A percentile compares a stretch with the other conserved stretches of the same genome.
Conservation (phyloP, 2,113 vertebrate genomes). For the Ranitomeya variabilis region DNA sequence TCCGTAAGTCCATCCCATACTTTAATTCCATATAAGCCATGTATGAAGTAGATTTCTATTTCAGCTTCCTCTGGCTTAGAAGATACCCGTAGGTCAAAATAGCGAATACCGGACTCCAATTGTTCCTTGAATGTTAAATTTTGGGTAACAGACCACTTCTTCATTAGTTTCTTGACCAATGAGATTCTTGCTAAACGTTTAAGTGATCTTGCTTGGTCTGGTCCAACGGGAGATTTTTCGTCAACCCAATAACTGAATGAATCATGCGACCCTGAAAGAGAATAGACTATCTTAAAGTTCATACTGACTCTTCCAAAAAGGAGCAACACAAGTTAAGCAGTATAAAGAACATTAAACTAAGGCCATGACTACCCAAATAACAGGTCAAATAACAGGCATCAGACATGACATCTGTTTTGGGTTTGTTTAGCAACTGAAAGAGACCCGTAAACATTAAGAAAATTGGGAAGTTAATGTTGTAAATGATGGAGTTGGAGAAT, state of each 20-base stretch:
- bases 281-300: slow-evolving; percentile 13
- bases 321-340: too few relatives aligned
- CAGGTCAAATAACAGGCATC: not conserved
- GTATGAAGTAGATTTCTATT: slow-evolving; percentile 93
- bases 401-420: not conserved
- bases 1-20: slow-evolving; percentile 88
- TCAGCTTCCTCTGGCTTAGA: slow-evolving; percentile 87
- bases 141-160: slow-evolving; percentile 91
- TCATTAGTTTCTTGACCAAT: slow-evolving; percentile 85
- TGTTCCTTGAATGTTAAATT: slow-evolving; percentile 94
- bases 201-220: slow-evolving; percentile 81
- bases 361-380: not conserved
- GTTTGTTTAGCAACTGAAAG: not conserved
- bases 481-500: not conserved
- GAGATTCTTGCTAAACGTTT: slow-evolving; percentile 80
- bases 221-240: slow-evolving; percentile 84
- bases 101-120: slow-evolving; percentile 92
- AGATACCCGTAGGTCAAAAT: slow-evolving; percentile 96
- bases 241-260: slow-evolving; percentile 92
- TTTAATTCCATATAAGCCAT: slow-evolving; percentile 92
- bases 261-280: slow-evolving; percentile 81
- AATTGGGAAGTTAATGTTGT: not conserved
- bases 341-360: not conserved
- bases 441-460: too few relatives aligned
- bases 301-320: not conserved